phyloP scores from a whole-genome alignment of 2,888 invertebrate genomes.

The Sussaba pulchella region DNA sequence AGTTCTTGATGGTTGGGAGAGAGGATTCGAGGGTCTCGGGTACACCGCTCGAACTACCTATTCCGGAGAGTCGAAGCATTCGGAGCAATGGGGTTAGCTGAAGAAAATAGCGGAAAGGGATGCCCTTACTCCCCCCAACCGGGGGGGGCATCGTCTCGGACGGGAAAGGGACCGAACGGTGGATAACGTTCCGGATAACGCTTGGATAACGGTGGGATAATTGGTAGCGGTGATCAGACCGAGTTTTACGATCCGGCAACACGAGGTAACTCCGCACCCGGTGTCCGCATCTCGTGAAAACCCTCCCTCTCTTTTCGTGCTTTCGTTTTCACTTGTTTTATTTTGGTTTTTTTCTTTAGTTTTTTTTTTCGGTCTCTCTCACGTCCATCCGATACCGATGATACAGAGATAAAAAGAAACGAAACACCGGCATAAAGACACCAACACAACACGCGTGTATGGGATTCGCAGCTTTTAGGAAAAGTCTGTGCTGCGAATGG shows the following conservation, averaged over 20 bases:
- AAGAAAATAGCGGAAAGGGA: slow-evolving; percentile 30
- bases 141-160: slow-evolving; percentile 44
- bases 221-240: slow-evolving; percentile 84
- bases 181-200: slow-evolving; percentile 82
- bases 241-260: slow-evolving; percentile 83
- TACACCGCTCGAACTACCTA: slow-evolving; percentile 42
- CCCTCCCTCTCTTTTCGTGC: slow-evolving; percentile 59
- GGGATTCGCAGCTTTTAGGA: slow-evolving; percentile 67
- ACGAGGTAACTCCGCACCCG: slow-evolving; percentile 75
- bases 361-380: slow-evolving; percentile 56
- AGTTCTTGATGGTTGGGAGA: slow-evolving; percentile 43
- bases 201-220: slow-evolving; percentile 83
- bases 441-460: not conserved
- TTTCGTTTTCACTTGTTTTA: no score
- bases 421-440: not conserved
- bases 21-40: slow-evolving; percentile 56
- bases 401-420: slow-evolving; percentile 67
- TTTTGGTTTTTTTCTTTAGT: no score
- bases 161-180: slow-evolving; percentile 66
- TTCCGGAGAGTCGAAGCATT: slow-evolving; percentile 16
- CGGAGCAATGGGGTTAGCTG: slow-evolving; percentile 20
- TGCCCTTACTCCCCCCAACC: no score
- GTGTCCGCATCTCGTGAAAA: slow-evolving; percentile 49
- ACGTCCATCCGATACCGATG: slow-evolving; percentile 46
- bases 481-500: slow-evolving; percentile 66